These are phyloP conservation scores for Scomber colias DNA, from an alignment of 2,113 vertebrate genomes.

Conservation along the genomic window DNA sequence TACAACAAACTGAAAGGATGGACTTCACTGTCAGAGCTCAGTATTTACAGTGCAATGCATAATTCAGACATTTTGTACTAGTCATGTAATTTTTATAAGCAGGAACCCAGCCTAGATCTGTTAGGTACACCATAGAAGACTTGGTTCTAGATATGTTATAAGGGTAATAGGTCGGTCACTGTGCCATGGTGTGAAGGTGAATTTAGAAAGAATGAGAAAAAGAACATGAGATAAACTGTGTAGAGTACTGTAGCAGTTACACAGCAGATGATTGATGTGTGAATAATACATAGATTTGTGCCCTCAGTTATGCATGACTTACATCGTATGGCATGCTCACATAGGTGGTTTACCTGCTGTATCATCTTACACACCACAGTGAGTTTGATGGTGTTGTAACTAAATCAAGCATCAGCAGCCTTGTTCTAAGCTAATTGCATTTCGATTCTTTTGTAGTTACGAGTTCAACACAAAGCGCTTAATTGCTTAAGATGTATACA, in stretches of 20 bases:
- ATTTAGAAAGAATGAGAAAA: background rate
- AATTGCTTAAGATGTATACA: background rate
- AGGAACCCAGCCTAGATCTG: conserved; percentile 45
- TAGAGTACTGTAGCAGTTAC: background rate
- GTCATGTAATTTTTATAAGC: conserved; percentile 68
- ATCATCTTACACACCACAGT: conserved; percentile 23
- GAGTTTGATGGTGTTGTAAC: conserved; percentile 12
- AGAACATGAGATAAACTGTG: background rate
- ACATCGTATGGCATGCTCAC: background rate
- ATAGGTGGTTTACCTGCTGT: conserved; percentile 20
- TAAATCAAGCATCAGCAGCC: conserved; percentile 22
- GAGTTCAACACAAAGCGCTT: background rate
- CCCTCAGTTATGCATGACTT: conserved; percentile 34
- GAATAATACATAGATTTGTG: conserved; percentile 52
- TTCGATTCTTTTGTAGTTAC: conserved; percentile 14
- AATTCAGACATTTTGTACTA: conserved; percentile 72
- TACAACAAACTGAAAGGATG: conserved; percentile 43
- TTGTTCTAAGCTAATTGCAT: conserved; percentile 13
- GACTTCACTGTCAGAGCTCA: conserved; percentile 38
- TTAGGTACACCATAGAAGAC: background rate
- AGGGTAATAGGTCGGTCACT: conserved; percentile 18
- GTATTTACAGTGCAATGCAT: conserved; percentile 74
- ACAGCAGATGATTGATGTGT: conserved; percentile 8
- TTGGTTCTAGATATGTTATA: background rate
- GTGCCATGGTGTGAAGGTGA: conserved; percentile 14